phyloP scores from a whole-genome alignment of 23 tunicate species.

The Pegea sp. region DNA sequence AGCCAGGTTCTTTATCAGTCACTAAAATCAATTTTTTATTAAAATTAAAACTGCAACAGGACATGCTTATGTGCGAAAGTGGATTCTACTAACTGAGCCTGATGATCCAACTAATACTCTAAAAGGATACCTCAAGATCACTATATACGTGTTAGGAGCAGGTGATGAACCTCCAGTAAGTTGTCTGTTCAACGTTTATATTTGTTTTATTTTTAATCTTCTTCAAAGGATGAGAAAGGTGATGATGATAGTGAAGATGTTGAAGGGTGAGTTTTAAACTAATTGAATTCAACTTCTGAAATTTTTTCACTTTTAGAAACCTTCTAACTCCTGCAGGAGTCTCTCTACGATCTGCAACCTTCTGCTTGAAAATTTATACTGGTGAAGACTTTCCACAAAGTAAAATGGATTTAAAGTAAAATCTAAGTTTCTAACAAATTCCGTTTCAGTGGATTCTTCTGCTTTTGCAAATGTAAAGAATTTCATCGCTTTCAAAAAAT shows the following conservation, averaged over 20 bases:
- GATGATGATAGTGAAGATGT: slow-evolving; percentile 74
- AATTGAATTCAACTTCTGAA: no score
- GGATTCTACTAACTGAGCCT: slow-evolving; percentile 73
- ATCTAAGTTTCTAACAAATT: no score
- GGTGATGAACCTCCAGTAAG: slow-evolving; percentile 91
- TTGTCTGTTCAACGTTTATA: no score
- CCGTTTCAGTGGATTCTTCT: slow-evolving; percentile 85
- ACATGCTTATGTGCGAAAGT: slow-evolving; percentile 76
- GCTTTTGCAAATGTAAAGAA: slow-evolving; percentile 70
- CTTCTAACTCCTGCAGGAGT: slow-evolving; percentile 87
- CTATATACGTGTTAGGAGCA: slow-evolving; percentile 72
- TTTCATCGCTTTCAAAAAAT: slow-evolving; percentile 30
- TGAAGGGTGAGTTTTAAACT: slow-evolving; percentile 83
- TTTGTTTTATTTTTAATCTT: no score
- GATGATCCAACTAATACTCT: slow-evolving; percentile 78
- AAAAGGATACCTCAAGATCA: slow-evolving; percentile 69
- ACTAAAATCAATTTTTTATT: not conserved
- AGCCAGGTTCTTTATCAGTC: slow-evolving; percentile 27
- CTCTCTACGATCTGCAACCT: slow-evolving; percentile 36
- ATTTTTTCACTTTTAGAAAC: slow-evolving; percentile 26
- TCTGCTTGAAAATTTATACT: slow-evolving; percentile 21
- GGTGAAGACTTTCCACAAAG: slow-evolving; percentile 86
- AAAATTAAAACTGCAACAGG: slow-evolving; percentile 9
- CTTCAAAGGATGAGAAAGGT: slow-evolving; percentile 54
- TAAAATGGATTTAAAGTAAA: slow-evolving; percentile 4